A percentile compares a stretch with the other conserved stretches of the same genome.
Conservation (phyloP, 2,888 invertebrate species). For the Hirtodrosophila cameraria region DNA sequence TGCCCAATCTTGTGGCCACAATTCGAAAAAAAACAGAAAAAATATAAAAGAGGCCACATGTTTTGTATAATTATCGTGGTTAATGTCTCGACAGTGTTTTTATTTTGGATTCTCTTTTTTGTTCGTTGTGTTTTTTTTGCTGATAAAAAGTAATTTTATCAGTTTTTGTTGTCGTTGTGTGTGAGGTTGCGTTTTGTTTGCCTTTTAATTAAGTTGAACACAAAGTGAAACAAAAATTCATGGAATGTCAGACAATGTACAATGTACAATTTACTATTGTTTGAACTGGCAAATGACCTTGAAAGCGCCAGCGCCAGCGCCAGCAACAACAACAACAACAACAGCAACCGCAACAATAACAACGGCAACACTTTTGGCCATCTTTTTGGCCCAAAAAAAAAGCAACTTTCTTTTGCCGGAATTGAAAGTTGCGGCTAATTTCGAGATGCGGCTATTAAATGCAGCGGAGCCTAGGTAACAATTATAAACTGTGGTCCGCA, state of each 20-base stretch:
- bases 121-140: constrained; percentile 34
- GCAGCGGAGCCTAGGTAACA: constrained; percentile 56
- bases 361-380: constrained; percentile 29
- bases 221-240: constrained; percentile 48
- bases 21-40: constrained; percentile 3
- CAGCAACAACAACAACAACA: constrained; percentile 4
- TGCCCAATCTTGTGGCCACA: constrained; percentile 30
- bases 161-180: constrained; percentile 51
- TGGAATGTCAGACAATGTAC: constrained; percentile 39
- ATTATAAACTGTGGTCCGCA: constrained; percentile 49
- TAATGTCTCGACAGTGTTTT: constrained; percentile 64
- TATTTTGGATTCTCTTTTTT: constrained; percentile 24
- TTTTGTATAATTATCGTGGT: constrained; percentile 79
- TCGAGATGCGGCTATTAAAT: constrained; percentile 54
- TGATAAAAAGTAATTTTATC: constrained; percentile 70
- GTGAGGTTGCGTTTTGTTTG: constrained; percentile 65
- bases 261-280: constrained; percentile 53
- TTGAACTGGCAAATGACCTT: constrained; percentile 47
- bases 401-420: constrained; percentile 53
- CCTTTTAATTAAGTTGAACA: constrained; percentile 78
- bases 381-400: constrained; percentile 34
- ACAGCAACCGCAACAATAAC: neutral
- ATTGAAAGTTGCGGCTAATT: constrained; percentile 59
- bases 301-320: constrained; percentile 20
- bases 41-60: constrained; percentile 54